Percentiles rank a stretch among this genome's conserved stretches.
Evolutionary conservation across 2,888 invertebrate species (phyloP).

Genomic region (Atherix ibis): DNA sequence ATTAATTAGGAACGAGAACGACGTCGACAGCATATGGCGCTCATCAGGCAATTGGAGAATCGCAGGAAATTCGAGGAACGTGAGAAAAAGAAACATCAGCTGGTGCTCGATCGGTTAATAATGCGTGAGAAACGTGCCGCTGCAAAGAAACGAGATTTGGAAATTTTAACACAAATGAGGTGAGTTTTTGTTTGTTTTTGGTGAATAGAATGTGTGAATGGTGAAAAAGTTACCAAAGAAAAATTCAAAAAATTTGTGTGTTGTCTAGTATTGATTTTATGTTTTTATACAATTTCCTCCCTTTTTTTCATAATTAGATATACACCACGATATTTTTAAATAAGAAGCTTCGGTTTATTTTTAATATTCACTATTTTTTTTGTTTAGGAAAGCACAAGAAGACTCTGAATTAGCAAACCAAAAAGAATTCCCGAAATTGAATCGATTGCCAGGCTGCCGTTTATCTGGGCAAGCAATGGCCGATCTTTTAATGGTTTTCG

Average conservation of each 20-base stretch:
- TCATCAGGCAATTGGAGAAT: slow-evolving; percentile 75
- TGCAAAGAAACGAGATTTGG: slow-evolving; percentile 50
- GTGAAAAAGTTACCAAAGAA: too few relatives aligned
- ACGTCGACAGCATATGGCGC: slow-evolving; percentile 74
- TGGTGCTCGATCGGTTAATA: slow-evolving; percentile 68
- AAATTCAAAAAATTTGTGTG: too few relatives aligned
- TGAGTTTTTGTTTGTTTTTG: slow-evolving; percentile 10
- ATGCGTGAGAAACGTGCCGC: slow-evolving; percentile 74
- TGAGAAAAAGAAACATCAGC: slow-evolving; percentile 46
- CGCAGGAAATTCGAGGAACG: slow-evolving; percentile 76
- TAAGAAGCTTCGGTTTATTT: too few relatives aligned
- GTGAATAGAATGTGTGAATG: not conserved
- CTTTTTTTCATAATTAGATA: too few relatives aligned
- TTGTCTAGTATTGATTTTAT: too few relatives aligned
- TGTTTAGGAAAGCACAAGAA: slow-evolving; percentile 80
- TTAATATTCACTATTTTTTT: too few relatives aligned
- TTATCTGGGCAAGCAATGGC: slow-evolving; percentile 81
- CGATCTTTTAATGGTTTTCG: slow-evolving; percentile 86
- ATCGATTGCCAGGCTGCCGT: slow-evolving; percentile 63
- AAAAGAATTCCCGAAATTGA: slow-evolving; percentile 51
- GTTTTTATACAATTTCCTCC: too few relatives aligned
- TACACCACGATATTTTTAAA: too few relatives aligned
- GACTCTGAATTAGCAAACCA: slow-evolving; percentile 74
- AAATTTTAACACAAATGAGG: slow-evolving; percentile 49
- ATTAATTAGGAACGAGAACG: slow-evolving; percentile 78